phyloP scores from a whole-genome alignment of 1,140 invertebrate species.

The Arion vulgaris region DNA sequence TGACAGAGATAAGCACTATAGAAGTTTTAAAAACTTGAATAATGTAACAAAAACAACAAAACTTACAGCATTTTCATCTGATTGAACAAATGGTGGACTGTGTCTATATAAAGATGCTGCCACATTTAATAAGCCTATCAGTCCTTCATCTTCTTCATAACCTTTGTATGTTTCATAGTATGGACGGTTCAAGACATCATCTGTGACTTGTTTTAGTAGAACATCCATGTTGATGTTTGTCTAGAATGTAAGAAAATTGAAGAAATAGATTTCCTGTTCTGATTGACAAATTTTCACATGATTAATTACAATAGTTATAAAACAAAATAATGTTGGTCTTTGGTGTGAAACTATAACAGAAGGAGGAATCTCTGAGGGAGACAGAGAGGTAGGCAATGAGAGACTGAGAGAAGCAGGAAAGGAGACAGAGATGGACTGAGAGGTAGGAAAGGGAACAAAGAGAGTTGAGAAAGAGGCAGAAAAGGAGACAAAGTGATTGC shows the following conservation, averaged over 20 bases:
- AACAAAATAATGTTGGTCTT: background rate
- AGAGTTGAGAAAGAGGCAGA: too few species aligned
- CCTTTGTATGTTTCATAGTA: constrained; percentile 86
- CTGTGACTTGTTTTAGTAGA: constrained; percentile 83
- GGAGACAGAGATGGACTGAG: too few species aligned
- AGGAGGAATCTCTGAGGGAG: too few species aligned
- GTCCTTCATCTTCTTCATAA: constrained; percentile 86
- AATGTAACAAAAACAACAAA: background rate
- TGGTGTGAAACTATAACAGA: too few species aligned
- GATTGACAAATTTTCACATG: too few species aligned
- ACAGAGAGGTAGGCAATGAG: too few species aligned
- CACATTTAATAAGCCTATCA: constrained; percentile 90
- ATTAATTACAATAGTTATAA: background rate
- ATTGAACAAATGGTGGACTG: constrained; percentile 80
- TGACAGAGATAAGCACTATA: too few species aligned
- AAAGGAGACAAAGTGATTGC: too few species aligned
- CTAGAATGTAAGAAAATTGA: background rate
- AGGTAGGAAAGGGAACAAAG: too few species aligned
- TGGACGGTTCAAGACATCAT: constrained; percentile 83
- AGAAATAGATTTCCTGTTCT: background rate
- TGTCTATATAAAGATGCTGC: constrained; percentile 90
- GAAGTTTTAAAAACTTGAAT: too few species aligned
- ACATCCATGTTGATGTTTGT: constrained; percentile 80
- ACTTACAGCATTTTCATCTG: constrained; percentile 33
- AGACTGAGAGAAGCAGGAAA: too few species aligned